Base-by-base conservation (phyloP, 2,113 vertebrate species). In the Saguinus midas region DNA sequence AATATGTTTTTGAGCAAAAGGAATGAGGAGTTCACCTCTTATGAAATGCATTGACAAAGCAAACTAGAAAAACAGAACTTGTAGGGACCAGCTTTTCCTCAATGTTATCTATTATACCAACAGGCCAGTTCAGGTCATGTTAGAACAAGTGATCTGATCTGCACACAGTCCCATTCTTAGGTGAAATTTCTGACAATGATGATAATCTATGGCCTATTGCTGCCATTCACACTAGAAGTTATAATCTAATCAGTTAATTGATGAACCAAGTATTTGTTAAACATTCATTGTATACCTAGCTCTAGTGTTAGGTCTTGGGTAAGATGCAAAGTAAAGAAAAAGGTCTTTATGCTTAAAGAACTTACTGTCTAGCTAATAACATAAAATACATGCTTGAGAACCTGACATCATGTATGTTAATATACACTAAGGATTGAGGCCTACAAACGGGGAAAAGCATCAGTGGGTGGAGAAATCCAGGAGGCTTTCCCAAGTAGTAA, bases 41-140 rank as follows among this genome's bases (percentile, higher is more conserved):
- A 55, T 84, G 97, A 94, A 98, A 98, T 97, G 97, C 87, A 95
- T 90, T 95, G 73, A 97, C 95, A 97, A 95, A 97, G 94, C 81
- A 97, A 96, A 73, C 87, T 96, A 84, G 95, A 87, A 96, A 98
- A 98, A 97, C 95, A 97, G 96, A 98, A 97, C 97, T 87, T 96
- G 96, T 96, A 94, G 79, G 45, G 96, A 97, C 97, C 68, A 95
- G 95, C 95, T 96, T 94, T 97, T 85, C 88, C 96, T 79, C 48
- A 94, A 18, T 87, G 88, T 96, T 97, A 94, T 97, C 90, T 98
- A 35, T 97, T 93, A 97, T 68, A 91, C 95, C 40, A 94, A 3
- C 57, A 93, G 92, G 81, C 81, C 82, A 75, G 35, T 93, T 96
- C 94, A 84, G 95, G 94, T 95, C 96, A 86, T 97, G 97, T 96